Percentiles rank a stretch among this genome's conserved stretches.
These are phyloP conservation scores for Spialia ferax DNA, from an alignment of 2,888 invertebrate species.

Conservation along the genomic window DNA sequence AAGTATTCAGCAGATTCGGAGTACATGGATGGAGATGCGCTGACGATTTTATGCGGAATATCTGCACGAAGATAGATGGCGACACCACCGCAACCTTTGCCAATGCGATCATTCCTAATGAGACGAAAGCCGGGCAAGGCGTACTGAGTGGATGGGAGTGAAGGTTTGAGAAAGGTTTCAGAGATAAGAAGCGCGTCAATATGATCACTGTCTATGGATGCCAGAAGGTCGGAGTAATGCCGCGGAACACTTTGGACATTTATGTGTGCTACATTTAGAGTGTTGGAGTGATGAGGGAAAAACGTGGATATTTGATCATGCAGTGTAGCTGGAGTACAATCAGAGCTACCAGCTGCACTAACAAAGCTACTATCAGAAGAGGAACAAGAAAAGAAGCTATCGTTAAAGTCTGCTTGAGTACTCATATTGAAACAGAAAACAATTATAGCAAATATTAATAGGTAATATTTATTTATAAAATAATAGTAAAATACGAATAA, in stretches of 20 bases:
- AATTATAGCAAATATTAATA: no score
- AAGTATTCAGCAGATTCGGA: background rate
- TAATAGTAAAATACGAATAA: no score
- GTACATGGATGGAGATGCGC: background rate
- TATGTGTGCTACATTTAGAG: background rate
- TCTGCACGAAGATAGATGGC: background rate
- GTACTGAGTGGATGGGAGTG: background rate
- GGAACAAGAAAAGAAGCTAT: no score
- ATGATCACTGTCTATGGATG: background rate
- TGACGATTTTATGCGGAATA: conserved; percentile 1
- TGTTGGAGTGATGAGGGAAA: no score
- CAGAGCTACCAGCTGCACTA: no score
- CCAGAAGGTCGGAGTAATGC: background rate
- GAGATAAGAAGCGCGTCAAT: background rate
- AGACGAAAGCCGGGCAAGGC: background rate
- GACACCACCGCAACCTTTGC: conserved; percentile 6
- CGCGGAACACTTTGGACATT: background rate
- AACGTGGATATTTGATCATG: no score
- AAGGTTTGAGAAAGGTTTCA: background rate
- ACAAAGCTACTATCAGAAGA: no score
- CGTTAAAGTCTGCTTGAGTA: no score
- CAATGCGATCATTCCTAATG: background rate
- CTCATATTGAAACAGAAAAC: no score
- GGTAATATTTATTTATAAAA: no score
- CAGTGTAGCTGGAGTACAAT: no score